phyloP scores from a whole-genome alignment of 2,888 invertebrate species.

The Hirtodrosophila confusa region DNA sequence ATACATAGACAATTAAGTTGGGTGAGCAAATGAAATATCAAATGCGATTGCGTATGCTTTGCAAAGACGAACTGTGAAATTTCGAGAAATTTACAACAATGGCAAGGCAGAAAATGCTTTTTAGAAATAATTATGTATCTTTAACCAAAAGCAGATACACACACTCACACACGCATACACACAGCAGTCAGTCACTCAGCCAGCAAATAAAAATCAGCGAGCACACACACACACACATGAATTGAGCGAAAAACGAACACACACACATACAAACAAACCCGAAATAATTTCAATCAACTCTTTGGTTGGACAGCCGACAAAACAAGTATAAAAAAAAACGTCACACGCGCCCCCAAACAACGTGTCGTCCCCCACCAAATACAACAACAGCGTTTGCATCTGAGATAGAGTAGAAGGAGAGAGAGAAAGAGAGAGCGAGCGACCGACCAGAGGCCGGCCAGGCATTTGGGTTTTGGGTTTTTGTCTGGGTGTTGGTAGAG shows the following conservation, averaged over 20 bases:
- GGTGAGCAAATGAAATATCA: slow-evolving; percentile 34
- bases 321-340: slow-evolving; percentile 50
- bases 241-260: slow-evolving; percentile 47
- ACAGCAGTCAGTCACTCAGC: slow-evolving; percentile 59
- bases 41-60: slow-evolving; percentile 32
- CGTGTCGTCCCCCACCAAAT: slow-evolving; percentile 28
- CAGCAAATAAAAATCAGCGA: slow-evolving; percentile 55
- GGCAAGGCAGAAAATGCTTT: slow-evolving; percentile 83
- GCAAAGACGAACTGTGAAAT: slow-evolving; percentile 69
- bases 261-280: slow-evolving; percentile 37
- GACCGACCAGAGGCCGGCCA: slow-evolving; percentile 38
- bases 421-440: slow-evolving; percentile 36
- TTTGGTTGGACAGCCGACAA: slow-evolving; percentile 54
- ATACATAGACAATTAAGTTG: slow-evolving; percentile 39
- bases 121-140: slow-evolving; percentile 83
- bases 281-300: slow-evolving; percentile 80
- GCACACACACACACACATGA: slow-evolving; percentile 37
- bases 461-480: slow-evolving; percentile 52
- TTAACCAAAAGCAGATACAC: slow-evolving; percentile 73
- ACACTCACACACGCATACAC: slow-evolving; percentile 21
- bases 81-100: slow-evolving; percentile 81
- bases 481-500: slow-evolving; percentile 43
- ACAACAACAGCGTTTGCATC: slow-evolving; percentile 21
- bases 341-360: slow-evolving; percentile 72
- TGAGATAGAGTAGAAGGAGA: slow-evolving; percentile 23